These are phyloP conservation scores for Peromyscus maniculatus DNA, from an alignment of 2,113 vertebrate species.

Conservation along the genomic window DNA sequence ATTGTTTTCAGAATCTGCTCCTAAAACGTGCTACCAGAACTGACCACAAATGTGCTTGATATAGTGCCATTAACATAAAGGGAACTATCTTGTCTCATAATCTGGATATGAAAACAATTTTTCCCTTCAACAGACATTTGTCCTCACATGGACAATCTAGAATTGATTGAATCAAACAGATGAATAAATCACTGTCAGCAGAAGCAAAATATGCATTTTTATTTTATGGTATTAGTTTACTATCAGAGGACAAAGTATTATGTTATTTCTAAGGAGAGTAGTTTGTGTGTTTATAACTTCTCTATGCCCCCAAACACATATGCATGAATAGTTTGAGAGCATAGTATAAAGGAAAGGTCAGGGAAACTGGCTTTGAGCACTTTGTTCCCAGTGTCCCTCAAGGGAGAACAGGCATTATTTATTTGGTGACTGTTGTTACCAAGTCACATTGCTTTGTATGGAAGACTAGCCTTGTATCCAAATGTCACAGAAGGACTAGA, in stretches of 20 bases:
- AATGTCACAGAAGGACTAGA: constrained; percentile 19
- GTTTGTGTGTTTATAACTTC: constrained; percentile 22
- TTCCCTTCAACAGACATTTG: background rate
- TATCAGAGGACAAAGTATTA: constrained; percentile 39
- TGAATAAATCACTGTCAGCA: constrained; percentile 48
- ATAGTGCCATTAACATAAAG: constrained; percentile 7
- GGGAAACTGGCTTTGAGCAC: background rate
- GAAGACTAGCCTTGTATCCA: background rate
- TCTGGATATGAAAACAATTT: constrained; percentile 33
- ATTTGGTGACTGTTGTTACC: background rate
- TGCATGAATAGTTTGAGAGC: background rate
- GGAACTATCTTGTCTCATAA: background rate
- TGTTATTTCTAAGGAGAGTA: constrained; percentile 38
- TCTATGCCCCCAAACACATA: background rate
- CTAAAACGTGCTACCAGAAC: constrained; percentile 11
- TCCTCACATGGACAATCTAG: background rate
- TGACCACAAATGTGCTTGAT: constrained; percentile 1
- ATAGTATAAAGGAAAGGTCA: constrained; percentile 29
- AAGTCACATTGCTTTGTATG: background rate
- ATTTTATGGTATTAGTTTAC: constrained; percentile 51
- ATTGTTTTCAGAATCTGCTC: constrained; percentile 28
- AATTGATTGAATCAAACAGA: constrained; percentile 47
- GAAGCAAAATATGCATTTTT: constrained; percentile 49
- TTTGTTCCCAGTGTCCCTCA: background rate
- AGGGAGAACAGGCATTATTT: background rate